phyloP scores from a whole-genome alignment of 2,113 vertebrate species.

The Alaudala cheleensis region DNA sequence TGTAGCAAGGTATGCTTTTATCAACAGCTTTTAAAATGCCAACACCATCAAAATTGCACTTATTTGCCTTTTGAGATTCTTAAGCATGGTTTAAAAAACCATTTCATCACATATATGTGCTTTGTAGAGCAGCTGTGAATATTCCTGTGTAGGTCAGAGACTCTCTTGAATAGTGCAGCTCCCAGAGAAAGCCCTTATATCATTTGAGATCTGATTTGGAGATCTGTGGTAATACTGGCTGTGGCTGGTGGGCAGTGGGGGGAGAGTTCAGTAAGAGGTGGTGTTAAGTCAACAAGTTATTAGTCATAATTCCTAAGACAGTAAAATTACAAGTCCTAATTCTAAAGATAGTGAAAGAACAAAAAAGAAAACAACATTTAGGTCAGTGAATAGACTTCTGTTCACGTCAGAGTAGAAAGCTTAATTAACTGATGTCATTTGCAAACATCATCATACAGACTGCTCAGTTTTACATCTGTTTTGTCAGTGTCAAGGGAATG shows the following conservation, averaged over 20 bases:
- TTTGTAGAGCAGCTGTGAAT: neutral
- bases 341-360: neutral
- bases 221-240: neutral
- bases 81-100: neutral
- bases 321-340: neutral
- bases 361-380: neutral
- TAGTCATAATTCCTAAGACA: neutral
- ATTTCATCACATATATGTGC: neutral
- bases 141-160: neutral
- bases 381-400: neutral
- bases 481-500: slow-evolving; percentile 1
- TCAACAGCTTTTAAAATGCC: neutral
- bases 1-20: neutral
- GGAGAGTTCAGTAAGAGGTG: neutral
- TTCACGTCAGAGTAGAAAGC: neutral
- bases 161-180: neutral
- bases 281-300: neutral
- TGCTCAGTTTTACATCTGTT: neutral
- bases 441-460: neutral
- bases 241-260: rapidly evolving
- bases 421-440: slow-evolving; percentile 35
- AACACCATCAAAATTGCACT: neutral
- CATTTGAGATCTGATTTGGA: neutral
- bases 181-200: neutral
- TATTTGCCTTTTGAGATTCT: neutral